A percentile compares a stretch with the other conserved stretches of the same genome.
phyloP scores from a whole-genome alignment of 2,888 invertebrate species.

The Phalangium opilio region DNA sequence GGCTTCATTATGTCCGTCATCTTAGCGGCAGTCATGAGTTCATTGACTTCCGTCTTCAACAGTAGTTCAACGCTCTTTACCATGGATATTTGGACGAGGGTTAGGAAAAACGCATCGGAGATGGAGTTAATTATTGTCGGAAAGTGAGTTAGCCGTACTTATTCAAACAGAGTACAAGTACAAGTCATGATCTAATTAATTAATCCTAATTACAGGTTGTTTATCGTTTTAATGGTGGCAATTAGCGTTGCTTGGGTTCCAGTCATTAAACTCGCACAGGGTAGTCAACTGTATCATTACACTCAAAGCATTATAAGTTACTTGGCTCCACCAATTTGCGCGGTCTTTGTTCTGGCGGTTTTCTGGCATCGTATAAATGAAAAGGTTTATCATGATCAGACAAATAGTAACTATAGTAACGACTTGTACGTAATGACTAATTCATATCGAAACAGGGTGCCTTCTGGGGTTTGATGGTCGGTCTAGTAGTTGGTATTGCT shows the following conservation, averaged over 20 bases:
- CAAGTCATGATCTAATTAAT: too few species aligned
- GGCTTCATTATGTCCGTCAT: too few species aligned
- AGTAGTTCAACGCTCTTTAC: too few species aligned
- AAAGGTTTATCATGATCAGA: constrained; percentile 31
- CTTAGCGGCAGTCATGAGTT: too few species aligned
- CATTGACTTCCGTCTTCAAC: too few species aligned
- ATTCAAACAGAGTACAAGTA: too few species aligned
- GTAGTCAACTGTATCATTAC: constrained; percentile 38
- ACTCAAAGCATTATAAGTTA: constrained; percentile 38
- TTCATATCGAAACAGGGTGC: constrained; percentile 40
- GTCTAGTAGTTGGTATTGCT: constrained; percentile 29
- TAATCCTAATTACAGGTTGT: constrained; percentile 22
- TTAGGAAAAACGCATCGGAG: too few species aligned
- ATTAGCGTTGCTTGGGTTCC: constrained; percentile 34
- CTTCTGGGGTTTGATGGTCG: constrained; percentile 40
- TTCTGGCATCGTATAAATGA: constrained; percentile 37
- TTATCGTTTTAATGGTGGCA: constrained; percentile 24
- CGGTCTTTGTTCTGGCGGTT: constrained; percentile 36
- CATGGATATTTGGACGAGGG: too few species aligned
- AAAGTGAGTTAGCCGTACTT: too few species aligned
- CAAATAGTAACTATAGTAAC: too few species aligned
- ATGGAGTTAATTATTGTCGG: too few species aligned
- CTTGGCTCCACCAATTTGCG: constrained; percentile 38
- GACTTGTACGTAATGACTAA: too few species aligned
- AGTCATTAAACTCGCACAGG: constrained; percentile 33